A percentile compares a stretch with the other conserved stretches of the same genome.
These are phyloP conservation scores for Rousettus madagascariensis DNA, from an alignment of 2,797 vertebrate species.

Conservation along the genomic window DNA sequence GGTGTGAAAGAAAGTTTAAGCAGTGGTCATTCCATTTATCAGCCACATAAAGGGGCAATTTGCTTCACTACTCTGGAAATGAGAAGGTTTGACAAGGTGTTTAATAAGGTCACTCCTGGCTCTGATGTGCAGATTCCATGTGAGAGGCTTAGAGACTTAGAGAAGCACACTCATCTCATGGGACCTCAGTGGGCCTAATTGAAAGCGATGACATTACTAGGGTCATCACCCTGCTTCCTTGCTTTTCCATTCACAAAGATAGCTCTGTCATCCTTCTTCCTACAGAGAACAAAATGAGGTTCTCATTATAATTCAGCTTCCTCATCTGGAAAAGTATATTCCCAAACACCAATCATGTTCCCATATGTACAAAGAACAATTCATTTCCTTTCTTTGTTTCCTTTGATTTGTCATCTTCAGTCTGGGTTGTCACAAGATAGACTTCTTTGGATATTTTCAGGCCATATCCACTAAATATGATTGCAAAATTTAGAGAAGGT, in stretches of 20 bases:
- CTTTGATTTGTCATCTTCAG: conserved; percentile 43
- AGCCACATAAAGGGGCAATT: background rate
- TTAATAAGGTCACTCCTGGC: background rate
- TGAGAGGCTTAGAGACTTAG: background rate
- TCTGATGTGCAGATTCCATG: background rate
- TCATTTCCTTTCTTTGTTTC: conserved; percentile 33
- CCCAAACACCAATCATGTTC: conserved; percentile 6
- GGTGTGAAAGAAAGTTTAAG: background rate
- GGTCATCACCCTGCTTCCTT: conserved; percentile 29
- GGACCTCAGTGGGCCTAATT: background rate
- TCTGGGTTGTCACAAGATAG: background rate
- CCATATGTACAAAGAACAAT: conserved; percentile 7
- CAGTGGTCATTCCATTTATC: background rate
- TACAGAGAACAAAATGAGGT: background rate
- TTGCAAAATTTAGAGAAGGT: background rate
- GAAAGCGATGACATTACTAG: background rate
- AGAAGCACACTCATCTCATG: fast-evolving
- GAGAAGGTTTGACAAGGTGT: background rate
- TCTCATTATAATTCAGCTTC: conserved; percentile 30
- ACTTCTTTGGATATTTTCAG: conserved; percentile 17
- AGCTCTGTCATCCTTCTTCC: conserved; percentile 13
- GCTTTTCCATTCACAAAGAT: background rate
- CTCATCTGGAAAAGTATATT: conserved; percentile 48
- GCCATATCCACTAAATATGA: background rate
- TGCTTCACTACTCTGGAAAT: background rate